Conservation (phyloP, 2,888 invertebrate species). For the Sabatieria punctata region DNA sequence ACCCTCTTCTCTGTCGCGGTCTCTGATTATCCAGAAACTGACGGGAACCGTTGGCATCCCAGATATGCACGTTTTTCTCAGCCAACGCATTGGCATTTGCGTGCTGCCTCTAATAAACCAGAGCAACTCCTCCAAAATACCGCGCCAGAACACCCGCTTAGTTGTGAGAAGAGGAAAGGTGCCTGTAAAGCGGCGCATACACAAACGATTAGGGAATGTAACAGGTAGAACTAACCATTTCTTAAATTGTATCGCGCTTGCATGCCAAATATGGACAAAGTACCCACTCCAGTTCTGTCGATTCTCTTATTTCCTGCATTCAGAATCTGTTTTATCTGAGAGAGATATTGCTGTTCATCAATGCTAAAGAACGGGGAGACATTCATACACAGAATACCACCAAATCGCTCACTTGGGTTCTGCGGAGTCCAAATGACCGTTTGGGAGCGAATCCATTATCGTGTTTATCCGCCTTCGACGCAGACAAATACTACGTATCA, state of each 20-base stretch:
- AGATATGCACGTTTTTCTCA: slow-evolving; percentile 64
- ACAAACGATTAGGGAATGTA: background rate
- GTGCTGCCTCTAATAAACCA: slow-evolving; percentile 84
- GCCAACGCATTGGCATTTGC: slow-evolving; percentile 62
- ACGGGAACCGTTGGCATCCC: slow-evolving; percentile 82
- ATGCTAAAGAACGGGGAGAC: too few relatives aligned
- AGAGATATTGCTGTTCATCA: slow-evolving; percentile 59
- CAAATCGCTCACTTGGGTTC: too few relatives aligned
- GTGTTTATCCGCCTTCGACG: too few relatives aligned
- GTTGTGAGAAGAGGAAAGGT: slow-evolving; percentile 73
- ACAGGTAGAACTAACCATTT: slow-evolving; percentile 27
- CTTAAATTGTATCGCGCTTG: slow-evolving; percentile 68
- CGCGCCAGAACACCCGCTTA: slow-evolving; percentile 73
- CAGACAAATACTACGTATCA: too few relatives aligned
- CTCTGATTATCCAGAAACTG: slow-evolving; percentile 77
- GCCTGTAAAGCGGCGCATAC: slow-evolving; percentile 29
- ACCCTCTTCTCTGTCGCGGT: too few relatives aligned
- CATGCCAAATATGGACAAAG: slow-evolving; percentile 69
- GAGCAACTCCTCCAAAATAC: slow-evolving; percentile 69
- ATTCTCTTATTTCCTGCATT: slow-evolving; percentile 45
- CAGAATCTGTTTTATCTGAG: slow-evolving; percentile 48
- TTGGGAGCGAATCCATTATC: too few relatives aligned
- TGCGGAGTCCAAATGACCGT: too few relatives aligned
- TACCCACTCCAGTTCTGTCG: slow-evolving; percentile 80
- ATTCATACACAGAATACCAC: too few relatives aligned